These are phyloP conservation scores for Schizopygopsis pylzovi DNA, from an alignment of 2,797 vertebrate genomes.

Conservation along the genomic window DNA sequence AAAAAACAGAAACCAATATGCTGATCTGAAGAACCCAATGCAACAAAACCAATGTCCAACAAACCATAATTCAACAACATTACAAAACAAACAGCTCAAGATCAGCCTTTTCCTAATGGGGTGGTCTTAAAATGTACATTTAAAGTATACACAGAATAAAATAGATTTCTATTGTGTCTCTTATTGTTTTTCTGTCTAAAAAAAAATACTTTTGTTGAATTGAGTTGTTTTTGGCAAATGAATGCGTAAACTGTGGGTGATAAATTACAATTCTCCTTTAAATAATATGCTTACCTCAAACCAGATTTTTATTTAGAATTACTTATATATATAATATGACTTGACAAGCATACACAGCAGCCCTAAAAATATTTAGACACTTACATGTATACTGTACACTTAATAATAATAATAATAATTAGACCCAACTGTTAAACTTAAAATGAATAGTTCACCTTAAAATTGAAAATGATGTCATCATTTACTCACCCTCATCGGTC, in stretches of 20 bases:
- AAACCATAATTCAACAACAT: not conserved
- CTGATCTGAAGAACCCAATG: not conserved
- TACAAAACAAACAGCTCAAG: not conserved
- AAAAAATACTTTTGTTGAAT: too few species aligned
- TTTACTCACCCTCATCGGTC: too few species aligned
- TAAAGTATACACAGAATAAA: constrained; percentile 1
- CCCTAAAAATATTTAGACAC: not conserved
- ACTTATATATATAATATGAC: not conserved
- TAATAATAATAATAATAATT: not conserved
- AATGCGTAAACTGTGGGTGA: not conserved
- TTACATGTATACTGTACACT: not conserved
- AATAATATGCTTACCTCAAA: constrained; percentile 10
- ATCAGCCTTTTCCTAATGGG: not conserved
- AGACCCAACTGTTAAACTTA: too few species aligned
- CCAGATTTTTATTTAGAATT: constrained; percentile 5
- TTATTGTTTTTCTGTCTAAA: not conserved
- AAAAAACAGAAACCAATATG: not conserved
- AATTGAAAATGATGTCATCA: too few species aligned
- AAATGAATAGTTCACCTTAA: too few species aligned
- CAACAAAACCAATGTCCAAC: not conserved
- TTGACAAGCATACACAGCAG: not conserved
- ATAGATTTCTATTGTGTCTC: not conserved
- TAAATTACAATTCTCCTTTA: constrained; percentile 16
- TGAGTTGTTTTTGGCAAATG: not conserved
- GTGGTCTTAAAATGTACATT: not conserved